Evolutionary conservation across 2,797 vertebrate species (phyloP), one percentile per base, ranked within the genome.

Genomic region (Enteromius argenteus): DNA sequence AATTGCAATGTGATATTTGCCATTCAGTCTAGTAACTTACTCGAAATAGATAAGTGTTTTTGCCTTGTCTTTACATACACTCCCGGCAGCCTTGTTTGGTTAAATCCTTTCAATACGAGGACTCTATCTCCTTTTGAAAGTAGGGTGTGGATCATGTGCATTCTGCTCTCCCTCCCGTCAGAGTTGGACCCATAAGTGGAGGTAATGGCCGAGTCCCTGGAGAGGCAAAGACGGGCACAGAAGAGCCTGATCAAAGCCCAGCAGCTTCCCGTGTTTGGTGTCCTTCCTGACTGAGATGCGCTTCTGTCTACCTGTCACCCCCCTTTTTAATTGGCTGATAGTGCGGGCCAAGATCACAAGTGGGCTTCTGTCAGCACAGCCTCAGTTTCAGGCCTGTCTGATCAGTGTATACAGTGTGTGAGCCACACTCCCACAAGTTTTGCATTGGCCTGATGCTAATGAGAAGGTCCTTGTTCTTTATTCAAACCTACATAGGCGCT

Each of bases 401-500:
- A 91, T 89, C 83, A 51, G 35, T 84, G 79, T 83, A 82, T 68
- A 56, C 64, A 27, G 71, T 71, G 88, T 91, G 92, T 91, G 92
- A 92, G 89, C 89, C 91, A 92, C 91, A 89, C 89, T 91, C 88
- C 87, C 69, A 87, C 89, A 92, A 91, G 91, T 90, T 91, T 90
- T 91, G 90, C 90, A 91, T 91, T 92, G 90, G 86, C 87, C 85
- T 90, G 86, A 88, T 88, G 91, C 93, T 94, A 93, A 93, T 80
- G 56, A 93, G 90, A 90, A 86, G 86, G 49, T 92, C 82, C 85
- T 82, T 81, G 86, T 88, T 77, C 86, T 84, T 69, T 64, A 85
- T 83, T 83, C 81, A 86, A 64, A 84, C 79, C 49, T 42, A 86
- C 68, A 80, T 80, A 44, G 42, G 68, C 23, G 9, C 80, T 82